Evolutionary conservation across 2,113 vertebrate species (phyloP), one percentile per base, ranked within the genome.

Genomic region (Amblyopsis rosae): DNA sequence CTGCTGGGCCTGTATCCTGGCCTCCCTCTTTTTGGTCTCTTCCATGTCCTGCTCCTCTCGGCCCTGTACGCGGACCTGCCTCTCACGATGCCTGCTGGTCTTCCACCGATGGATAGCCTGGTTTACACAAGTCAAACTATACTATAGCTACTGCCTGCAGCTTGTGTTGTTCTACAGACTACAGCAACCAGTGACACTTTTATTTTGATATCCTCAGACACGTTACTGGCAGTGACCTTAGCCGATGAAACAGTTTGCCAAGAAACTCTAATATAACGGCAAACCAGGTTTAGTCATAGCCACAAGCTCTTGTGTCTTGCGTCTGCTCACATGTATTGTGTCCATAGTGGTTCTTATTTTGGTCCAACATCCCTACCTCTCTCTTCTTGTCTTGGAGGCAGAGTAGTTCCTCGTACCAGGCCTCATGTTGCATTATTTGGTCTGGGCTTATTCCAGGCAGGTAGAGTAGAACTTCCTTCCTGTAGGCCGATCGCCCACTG

Each of bases 91-190:
- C 63, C 92, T 94, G 69, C 87, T 91, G 63, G 86, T 79, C 88
- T 92, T 96, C 96, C 96, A 98, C 47, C 85, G 92, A 62, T 91
- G 89, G 89, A 98, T 96, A 72, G 95, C 94, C 96, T 98, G 72
- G 6, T 67, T 45, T 75, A 33, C 1, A 11, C 9, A 70, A 69
- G 59, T 6, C n/a, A 41, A 26, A 26, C 26, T 26, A 26, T 26
- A 26, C 26, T 1, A 15, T 54, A 58, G 45, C 13, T 13, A 35
- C 67, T 26, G 41, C 47, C 41, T 65, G 32, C 15, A 58, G 17
- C 15, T 53, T 47, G 49, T 10, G 19, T 17, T 16, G 9, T 51
- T 35, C 3, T 15, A 13, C 47, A 60, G 59, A 13, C n/a, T 6
- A 15, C n/a, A n/a, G 1, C 35, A 41, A 8, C 35, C 5, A 5